A percentile compares a stretch with the other conserved stretches of the same genome.
Evolutionary conservation across 1,140 invertebrate species (phyloP).

Genomic region (Rhizoglyphus robini): DNA sequence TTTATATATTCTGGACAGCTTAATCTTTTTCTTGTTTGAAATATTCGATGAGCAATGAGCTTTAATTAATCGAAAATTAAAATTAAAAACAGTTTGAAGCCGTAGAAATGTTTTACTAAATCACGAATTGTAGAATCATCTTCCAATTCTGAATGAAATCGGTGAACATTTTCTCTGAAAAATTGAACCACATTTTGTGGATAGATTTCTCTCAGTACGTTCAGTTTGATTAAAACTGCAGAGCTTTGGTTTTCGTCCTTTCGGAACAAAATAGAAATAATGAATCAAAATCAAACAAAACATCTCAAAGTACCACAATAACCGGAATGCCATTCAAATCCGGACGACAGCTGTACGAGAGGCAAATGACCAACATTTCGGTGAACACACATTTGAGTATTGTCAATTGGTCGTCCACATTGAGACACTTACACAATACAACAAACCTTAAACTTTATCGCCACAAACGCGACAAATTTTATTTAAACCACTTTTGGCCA

Average conservation of each 20-base stretch:
- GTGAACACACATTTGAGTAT: not conserved
- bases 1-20: not conserved
- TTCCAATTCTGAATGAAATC: not conserved
- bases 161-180: not conserved
- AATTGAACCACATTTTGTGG: not conserved
- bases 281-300: too few species aligned
- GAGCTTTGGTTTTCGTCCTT: not conserved
- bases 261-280: too few species aligned
- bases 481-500: too few species aligned
- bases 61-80: too few species aligned
- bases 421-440: not conserved
- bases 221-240: not conserved
- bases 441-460: slow-evolving; percentile 62
- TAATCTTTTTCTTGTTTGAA: not conserved
- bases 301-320: too few species aligned
- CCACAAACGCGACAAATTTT: slow-evolving; percentile 71
- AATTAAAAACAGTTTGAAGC: too few species aligned
- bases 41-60: not conserved
- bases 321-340: not conserved
- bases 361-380: not conserved
- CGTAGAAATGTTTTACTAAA: too few species aligned
- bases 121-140: not conserved
- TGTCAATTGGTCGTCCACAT: not conserved
- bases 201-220: not conserved
- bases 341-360: not conserved